Evolutionary conservation across 2,888 invertebrate genomes (phyloP), one percentile per base, ranked within the genome.

Genomic region (Oxyscelio sp.): DNA sequence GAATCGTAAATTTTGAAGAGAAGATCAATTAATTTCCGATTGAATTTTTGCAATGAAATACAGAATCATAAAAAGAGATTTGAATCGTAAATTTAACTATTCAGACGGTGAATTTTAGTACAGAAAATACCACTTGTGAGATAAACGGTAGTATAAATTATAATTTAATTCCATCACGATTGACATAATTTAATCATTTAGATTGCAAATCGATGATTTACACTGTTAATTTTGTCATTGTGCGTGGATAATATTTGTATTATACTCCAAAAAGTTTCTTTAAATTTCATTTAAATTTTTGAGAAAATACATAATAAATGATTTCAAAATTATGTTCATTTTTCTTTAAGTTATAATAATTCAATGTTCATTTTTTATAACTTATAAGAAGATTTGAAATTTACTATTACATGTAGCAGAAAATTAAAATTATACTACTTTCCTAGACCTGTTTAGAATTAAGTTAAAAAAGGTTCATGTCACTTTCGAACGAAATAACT

Each of bases 11-110:
- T 65, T 65, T 31, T 63, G 31, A 27, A 54, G 74, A 65, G 56
- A 66, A 75, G 65, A 65, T 75, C 75, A 58, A 58, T 75, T 63
- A 54, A 66, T 66, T 66, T 59, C 66, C 59, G 48, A 68, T 61
- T 4, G 65, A 66, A 75, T 24, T 56, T 68, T 38, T 56, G 6
- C 31, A 17, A 27, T 27, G 45, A 68, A 68, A 43, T 65, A 50
- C 50, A 15, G 58, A 38, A 34, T 65, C 52, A 52, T 24, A 50
- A 71, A 71, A 54, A 31, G 6, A 61, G 56, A 45, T 58, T 48
- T 40, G 24, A 71, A 21, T 59, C 34, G 1, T 15, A 56, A 65
- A 75, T 65, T 65, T 65, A 54, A 43, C 52, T 50, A 31, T 27
- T 58, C 48, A 22, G 31, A 22, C 21, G 34, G 34, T 3, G 31